Conservation (phyloP, 2,797 vertebrate genomes). For the Urosaurus nigricauda region DNA sequence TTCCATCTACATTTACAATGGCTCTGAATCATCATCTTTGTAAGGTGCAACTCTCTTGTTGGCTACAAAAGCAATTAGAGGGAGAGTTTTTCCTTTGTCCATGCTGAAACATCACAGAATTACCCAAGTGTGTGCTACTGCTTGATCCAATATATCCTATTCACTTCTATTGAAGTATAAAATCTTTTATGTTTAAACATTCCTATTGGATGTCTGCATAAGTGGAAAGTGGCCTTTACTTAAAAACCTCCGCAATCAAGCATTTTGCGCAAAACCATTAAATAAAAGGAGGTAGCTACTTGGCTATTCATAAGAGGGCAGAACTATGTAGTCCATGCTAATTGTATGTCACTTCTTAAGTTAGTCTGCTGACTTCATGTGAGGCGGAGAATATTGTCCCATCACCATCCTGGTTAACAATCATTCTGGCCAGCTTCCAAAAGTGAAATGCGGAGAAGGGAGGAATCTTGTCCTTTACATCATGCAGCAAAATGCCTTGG, state of each 20-base stretch:
- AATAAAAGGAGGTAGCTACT: background rate
- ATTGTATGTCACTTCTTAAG: background rate
- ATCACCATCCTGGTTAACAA: background rate
- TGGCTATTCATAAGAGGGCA: background rate
- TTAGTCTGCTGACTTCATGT: background rate
- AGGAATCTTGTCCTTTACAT: background rate
- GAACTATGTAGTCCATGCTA: background rate
- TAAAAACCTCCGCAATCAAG: background rate
- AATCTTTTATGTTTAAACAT: background rate
- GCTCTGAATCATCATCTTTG: background rate
- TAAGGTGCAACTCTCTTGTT: background rate
- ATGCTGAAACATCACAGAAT: slow-evolving; percentile 8
- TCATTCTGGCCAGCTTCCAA: background rate
- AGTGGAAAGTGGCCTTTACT: background rate
- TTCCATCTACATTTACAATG: background rate
- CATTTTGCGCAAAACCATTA: background rate
- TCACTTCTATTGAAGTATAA: background rate
- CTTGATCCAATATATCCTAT: background rate
- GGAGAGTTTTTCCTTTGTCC: background rate
- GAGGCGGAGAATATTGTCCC: background rate
- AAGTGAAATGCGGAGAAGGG: background rate
- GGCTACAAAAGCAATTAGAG: background rate
- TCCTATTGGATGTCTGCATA: background rate
- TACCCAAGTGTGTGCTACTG: background rate
- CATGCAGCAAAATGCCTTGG: background rate